These are phyloP conservation scores for Ectropis crepuscularia DNA, from an alignment of 2,888 invertebrate species.

Conservation along the genomic window DNA sequence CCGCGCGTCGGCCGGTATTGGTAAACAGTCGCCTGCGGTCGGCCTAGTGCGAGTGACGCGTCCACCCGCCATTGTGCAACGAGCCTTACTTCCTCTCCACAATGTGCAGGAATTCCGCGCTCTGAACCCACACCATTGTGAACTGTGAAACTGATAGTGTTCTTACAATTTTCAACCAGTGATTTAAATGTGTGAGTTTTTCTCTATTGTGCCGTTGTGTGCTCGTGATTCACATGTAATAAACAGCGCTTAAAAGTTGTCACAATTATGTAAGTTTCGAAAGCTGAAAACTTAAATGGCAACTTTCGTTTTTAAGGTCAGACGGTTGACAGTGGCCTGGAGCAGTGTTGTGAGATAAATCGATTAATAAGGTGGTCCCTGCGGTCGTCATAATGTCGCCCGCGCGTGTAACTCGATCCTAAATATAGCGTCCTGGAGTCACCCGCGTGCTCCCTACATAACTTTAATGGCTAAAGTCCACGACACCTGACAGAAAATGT, in stretches of 20 bases:
- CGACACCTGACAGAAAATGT: too few species aligned
- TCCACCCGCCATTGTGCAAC: slow-evolving; percentile 34
- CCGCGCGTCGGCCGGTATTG: slow-evolving; percentile 59
- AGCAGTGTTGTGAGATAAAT: slow-evolving; percentile 64
- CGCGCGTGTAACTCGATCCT: slow-evolving; percentile 57
- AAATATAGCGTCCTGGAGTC: slow-evolving; percentile 67
- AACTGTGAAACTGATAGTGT: slow-evolving; percentile 24
- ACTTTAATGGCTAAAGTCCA: slow-evolving; percentile 28
- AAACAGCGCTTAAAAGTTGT: slow-evolving; percentile 33
- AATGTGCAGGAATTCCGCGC: slow-evolving; percentile 76
- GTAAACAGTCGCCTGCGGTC: slow-evolving; percentile 69
- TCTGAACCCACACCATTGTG: slow-evolving; percentile 53
- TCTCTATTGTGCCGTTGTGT: slow-evolving; percentile 7
- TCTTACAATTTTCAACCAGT: not conserved
- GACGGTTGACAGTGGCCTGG: slow-evolving; percentile 56
- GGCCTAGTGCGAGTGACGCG: slow-evolving; percentile 66
- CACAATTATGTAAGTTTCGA: slow-evolving; percentile 49
- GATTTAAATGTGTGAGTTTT: slow-evolving; percentile 5
- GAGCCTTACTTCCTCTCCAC: slow-evolving; percentile 50
- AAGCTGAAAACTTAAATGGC: slow-evolving; percentile 57
- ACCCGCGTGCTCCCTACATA: slow-evolving; percentile 56
- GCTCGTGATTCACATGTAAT: slow-evolving; percentile 35
- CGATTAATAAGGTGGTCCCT: slow-evolving; percentile 61
- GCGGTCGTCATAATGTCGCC: slow-evolving; percentile 68
- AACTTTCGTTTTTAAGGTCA: slow-evolving; percentile 59